Evolutionary conservation across 2,888 invertebrate genomes (phyloP).

Genomic region (Diplolepis rosae): DNA sequence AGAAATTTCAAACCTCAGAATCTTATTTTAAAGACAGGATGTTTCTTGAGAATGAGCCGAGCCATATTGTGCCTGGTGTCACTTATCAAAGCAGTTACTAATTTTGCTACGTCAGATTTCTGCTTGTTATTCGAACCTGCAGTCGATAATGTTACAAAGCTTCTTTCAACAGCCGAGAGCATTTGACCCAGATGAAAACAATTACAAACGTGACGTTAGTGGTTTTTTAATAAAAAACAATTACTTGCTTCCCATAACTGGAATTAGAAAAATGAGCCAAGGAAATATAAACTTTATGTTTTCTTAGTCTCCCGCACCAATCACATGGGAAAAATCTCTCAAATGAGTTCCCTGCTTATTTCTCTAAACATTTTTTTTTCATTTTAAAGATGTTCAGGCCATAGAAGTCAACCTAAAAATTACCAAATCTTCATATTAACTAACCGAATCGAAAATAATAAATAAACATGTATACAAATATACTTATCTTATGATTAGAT

Average conservation of each 20-base stretch:
- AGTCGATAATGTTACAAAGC: slow-evolving; percentile 20
- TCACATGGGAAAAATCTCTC: too few relatives aligned
- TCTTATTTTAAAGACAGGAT: slow-evolving; percentile 8
- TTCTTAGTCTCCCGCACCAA: too few relatives aligned
- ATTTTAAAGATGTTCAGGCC: too few relatives aligned
- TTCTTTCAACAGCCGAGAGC: slow-evolving; percentile 1
- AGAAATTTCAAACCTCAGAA: background rate
- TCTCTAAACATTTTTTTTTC: too few relatives aligned
- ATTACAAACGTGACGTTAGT: background rate
- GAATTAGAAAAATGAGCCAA: background rate
- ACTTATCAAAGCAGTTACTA: slow-evolving; percentile 26
- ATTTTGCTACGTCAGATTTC: background rate
- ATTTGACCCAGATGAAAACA: slow-evolving; percentile 6
- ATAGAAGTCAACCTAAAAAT: too few relatives aligned
- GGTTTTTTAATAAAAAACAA: background rate
- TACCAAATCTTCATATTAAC: too few relatives aligned
- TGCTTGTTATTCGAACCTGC: slow-evolving; percentile 12
- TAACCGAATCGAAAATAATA: too few relatives aligned
- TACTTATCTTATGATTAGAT: background rate
- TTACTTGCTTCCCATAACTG: background rate
- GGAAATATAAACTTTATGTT: background rate
- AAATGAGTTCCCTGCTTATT: too few relatives aligned
- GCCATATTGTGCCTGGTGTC: slow-evolving; percentile 25
- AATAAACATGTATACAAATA: too few relatives aligned
- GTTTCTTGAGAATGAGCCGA: slow-evolving; percentile 22